phyloP scores from a whole-genome alignment of 2,113 vertebrate genomes.

The Alouatta palliata region DNA sequence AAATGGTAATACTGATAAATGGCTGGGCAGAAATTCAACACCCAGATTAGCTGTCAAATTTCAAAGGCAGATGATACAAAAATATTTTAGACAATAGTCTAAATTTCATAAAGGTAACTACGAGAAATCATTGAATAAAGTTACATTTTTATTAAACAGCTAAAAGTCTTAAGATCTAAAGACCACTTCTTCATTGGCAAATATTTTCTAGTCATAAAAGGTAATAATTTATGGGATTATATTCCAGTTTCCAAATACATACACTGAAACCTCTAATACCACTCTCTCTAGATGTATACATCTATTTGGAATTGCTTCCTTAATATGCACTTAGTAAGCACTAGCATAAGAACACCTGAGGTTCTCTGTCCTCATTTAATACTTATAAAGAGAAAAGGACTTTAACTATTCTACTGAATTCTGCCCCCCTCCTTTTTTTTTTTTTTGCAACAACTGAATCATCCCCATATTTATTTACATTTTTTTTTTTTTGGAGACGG shows the following conservation, averaged over 20 bases:
- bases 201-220: conserved; percentile 41
- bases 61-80: background rate
- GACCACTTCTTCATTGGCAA: conserved; percentile 14
- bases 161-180: background rate
- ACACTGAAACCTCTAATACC: background rate
- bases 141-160: background rate
- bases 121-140: conserved; percentile 31
- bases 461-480: background rate
- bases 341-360: background rate
- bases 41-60: background rate
- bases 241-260: conserved; percentile 15
- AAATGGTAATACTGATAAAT: background rate
- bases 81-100: background rate
- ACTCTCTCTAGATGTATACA: background rate
- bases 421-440: background rate
- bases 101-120: background rate
- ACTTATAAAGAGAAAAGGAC: background rate
- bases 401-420: background rate
- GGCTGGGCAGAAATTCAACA: background rate
- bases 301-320: background rate
- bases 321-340: too few species aligned
- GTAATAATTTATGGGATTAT: background rate
- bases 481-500: too few species aligned
- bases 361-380: background rate
- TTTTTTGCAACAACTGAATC: background rate